Conservation (phyloP, 2,113 vertebrate species). For the Myiozetetes cayanensis region DNA sequence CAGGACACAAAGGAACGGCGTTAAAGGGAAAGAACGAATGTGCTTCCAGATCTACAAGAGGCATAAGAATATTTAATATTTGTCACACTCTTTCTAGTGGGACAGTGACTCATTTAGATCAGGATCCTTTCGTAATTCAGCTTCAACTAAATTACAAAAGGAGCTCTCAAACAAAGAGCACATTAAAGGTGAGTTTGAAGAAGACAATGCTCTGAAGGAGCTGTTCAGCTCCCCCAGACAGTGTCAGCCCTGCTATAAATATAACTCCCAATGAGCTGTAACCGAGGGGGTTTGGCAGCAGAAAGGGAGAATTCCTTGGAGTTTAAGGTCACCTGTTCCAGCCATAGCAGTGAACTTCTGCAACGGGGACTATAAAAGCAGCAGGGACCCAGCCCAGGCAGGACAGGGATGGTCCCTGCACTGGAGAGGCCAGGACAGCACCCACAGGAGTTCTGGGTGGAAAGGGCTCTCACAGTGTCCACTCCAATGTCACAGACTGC, state of each 20-base stretch:
- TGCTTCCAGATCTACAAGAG: neutral
- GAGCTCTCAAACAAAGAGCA: neutral
- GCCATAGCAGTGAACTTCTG: fast-evolving
- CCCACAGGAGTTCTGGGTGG: neutral
- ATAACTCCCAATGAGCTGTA: neutral
- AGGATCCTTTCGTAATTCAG: slow-evolving; percentile 27
- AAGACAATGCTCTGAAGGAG: neutral
- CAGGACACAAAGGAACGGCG: neutral
- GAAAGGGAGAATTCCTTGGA: fast-evolving
- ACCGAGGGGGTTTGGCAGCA: neutral
- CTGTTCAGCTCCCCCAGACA: neutral
- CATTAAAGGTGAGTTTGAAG: neutral
- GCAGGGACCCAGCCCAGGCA: neutral
- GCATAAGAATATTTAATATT: neutral
- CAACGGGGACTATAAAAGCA: fast-evolving
- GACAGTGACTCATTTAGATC: slow-evolving; percentile 49
- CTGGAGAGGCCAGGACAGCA: neutral
- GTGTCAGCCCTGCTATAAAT: neutral
- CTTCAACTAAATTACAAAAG: slow-evolving; percentile 10
- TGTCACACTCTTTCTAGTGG: neutral
- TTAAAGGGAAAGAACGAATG: slow-evolving; percentile 1
- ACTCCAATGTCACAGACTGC: fast-evolving
- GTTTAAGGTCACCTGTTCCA: neutral
- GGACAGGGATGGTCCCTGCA: fast-evolving
- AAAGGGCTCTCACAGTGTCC: fast-evolving